These are phyloP conservation scores for Entomobrya multifasciata DNA, from an alignment of 2,888 invertebrate genomes.

Conservation along the genomic window DNA sequence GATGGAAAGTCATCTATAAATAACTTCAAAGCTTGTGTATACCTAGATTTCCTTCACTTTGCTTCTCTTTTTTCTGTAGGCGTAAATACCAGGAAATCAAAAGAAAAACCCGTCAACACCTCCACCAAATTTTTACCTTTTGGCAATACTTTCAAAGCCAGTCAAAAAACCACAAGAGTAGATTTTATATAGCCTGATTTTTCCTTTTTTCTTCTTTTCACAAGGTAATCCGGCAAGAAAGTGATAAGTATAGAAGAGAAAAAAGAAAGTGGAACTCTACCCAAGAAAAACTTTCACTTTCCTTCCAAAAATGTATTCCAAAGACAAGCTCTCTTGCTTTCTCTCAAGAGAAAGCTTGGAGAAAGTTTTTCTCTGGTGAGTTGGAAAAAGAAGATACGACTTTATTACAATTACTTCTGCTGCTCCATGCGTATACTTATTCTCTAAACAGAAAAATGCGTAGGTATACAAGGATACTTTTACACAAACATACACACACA, in stretches of 20 bases:
- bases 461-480: not conserved
- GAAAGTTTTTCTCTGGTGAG: conserved; percentile 11
- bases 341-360: not conserved
- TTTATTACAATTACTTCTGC: not conserved
- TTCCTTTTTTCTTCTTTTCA: not conserved
- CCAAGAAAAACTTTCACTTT: conserved; percentile 25
- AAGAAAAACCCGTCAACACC: conserved; percentile 17
- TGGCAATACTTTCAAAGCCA: not conserved
- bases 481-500: not conserved
- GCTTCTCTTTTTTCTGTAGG: not conserved
- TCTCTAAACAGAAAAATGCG: not conserved
- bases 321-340: not conserved
- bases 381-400: not conserved
- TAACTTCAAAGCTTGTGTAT: not conserved
- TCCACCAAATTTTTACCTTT: conserved; percentile 20
- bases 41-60: too few relatives aligned
- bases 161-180: not conserved
- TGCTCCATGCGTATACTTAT: not conserved
- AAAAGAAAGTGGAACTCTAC: conserved; percentile 13
- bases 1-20: not conserved
- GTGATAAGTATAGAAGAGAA: not conserved
- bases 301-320: not conserved
- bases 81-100: not conserved
- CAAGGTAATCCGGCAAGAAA: conserved; percentile 18
- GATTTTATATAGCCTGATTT: not conserved